A percentile compares a stretch with the other conserved stretches of the same genome.
phyloP scores from a whole-genome alignment of 35 echinoderm and acorn worm species.

The Patiria miniata region DNA sequence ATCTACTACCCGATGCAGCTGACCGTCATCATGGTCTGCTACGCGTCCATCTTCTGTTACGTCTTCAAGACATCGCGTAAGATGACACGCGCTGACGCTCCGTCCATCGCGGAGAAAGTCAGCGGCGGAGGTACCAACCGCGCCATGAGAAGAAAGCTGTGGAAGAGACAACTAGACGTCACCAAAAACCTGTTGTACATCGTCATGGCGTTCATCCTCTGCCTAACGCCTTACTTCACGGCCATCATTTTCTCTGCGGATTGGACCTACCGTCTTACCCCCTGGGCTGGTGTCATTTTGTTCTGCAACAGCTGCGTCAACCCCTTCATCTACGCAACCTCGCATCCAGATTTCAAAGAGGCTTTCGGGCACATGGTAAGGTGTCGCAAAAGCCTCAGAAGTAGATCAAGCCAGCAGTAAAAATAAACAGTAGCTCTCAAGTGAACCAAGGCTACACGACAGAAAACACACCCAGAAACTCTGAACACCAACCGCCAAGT shows the following conservation, averaged over 20 bases:
- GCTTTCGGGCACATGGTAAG: constrained; percentile 37
- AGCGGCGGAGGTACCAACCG: neutral
- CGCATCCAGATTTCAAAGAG: too few species aligned
- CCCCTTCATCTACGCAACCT: too few species aligned
- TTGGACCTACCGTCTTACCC: too few species aligned
- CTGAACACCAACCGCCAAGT: too few species aligned
- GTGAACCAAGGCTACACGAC: too few species aligned
- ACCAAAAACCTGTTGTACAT: too few species aligned
- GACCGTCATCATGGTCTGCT: constrained; percentile 29
- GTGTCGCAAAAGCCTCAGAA: neutral
- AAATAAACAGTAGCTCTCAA: neutral
- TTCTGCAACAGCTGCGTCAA: too few species aligned
- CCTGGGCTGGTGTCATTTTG: too few species aligned
- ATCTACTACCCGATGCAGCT: constrained; percentile 31
- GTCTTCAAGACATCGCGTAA: neutral
- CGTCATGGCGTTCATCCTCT: constrained; percentile 48
- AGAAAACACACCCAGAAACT: too few species aligned
- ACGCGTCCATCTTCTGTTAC: constrained; percentile 26
- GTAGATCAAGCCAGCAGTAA: neutral
- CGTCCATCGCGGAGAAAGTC: neutral
- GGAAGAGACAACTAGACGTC: too few species aligned
- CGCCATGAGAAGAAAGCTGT: too few species aligned
- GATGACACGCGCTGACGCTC: too few species aligned
- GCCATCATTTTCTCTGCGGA: neutral
- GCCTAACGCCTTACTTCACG: constrained; percentile 41